Base-by-base conservation (phyloP, 2,113 vertebrate genomes). In the Calyptomena viridis region DNA sequence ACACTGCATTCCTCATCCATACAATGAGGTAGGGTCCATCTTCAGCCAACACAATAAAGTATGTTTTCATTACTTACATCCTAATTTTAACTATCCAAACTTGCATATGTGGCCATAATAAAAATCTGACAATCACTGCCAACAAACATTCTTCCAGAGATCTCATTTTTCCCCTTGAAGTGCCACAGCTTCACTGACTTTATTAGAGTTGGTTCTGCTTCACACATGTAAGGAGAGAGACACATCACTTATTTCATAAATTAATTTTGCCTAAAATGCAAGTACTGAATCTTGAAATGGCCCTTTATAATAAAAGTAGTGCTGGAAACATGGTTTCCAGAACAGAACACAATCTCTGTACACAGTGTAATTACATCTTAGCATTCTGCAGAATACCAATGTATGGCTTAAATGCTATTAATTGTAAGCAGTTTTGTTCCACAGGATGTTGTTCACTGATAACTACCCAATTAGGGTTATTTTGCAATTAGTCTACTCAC, bases 401-500 rank as follows among this genome's bases (percentile, higher is more conserved):
- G 96, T 93, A 96, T 68, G 84, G 96, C 93, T 97, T 97, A 97
- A 97, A 97, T 67, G 96, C 97, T 97, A 98, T 98, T 98, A 98
- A 98, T 98, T 97, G 96, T 96, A 96, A 97, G 95, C 94, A 93
- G 89, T 97, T 98, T 96, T 97, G 96, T 98, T 98, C 96, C 97
- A 97, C 60, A 81, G 97, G 96, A 98, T 97, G 97, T 96, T 97
- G 97, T 97, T 98, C 94, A 35, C 97, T 97, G 98, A 98, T 98
- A 98, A 97, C 97, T 96, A 97, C 94, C 97, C 97, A 98, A 98
- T 98, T 98, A 98, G 97, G 76, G 97, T 98, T 98, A 98, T 98
- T 98, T 98, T 97, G 97, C 97, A 98, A 98, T 98, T 98, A 98
- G 97, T 97, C 96, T 98, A 97, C 98, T 98, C 98, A 96, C 97